Percentiles rank a stretch among this genome's conserved stretches.
phyloP scores from a whole-genome alignment of 2,888 invertebrate species.

The Hetaerina titia region DNA sequence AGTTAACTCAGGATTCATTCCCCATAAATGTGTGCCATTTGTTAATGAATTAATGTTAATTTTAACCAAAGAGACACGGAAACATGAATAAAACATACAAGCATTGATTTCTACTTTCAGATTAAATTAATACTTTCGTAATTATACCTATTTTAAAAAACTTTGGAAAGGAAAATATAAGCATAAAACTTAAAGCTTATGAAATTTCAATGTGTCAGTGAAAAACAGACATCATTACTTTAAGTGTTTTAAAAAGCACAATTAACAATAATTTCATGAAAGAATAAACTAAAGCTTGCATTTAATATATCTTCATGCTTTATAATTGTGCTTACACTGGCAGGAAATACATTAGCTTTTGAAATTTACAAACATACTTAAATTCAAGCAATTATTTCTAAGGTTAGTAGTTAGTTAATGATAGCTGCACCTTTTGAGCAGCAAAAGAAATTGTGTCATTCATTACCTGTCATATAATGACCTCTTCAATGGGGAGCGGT shows the following conservation, averaged over 20 bases:
- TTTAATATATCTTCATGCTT: neutral
- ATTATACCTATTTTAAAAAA: neutral
- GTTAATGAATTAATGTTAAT: constrained; percentile 1
- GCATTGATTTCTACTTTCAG: neutral
- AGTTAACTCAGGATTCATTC: constrained; percentile 7
- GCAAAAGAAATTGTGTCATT: constrained; percentile 69
- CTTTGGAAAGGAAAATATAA: neutral
- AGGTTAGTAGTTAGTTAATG: constrained; percentile 37
- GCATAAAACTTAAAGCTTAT: neutral
- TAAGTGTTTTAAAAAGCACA: constrained; percentile 2
- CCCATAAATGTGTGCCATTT: neutral
- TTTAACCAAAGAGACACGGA: neutral
- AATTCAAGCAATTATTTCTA: constrained; percentile 42
- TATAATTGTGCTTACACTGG: constrained; percentile 9
- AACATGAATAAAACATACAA: neutral
- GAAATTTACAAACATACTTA: constrained; percentile 11
- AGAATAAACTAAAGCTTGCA: neutral
- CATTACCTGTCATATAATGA: constrained; percentile 71
- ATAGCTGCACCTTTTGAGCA: constrained; percentile 44
- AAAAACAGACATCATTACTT: neutral
- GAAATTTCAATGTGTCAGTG: neutral
- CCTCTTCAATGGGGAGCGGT: constrained; percentile 70
- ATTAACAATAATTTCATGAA: neutral
- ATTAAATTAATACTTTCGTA: neutral
- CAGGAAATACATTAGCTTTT: neutral